Evolutionary conservation across 2,113 vertebrate species (phyloP), one percentile per base, ranked within the genome.

Genomic region (Bungarus multicinctus): DNA sequence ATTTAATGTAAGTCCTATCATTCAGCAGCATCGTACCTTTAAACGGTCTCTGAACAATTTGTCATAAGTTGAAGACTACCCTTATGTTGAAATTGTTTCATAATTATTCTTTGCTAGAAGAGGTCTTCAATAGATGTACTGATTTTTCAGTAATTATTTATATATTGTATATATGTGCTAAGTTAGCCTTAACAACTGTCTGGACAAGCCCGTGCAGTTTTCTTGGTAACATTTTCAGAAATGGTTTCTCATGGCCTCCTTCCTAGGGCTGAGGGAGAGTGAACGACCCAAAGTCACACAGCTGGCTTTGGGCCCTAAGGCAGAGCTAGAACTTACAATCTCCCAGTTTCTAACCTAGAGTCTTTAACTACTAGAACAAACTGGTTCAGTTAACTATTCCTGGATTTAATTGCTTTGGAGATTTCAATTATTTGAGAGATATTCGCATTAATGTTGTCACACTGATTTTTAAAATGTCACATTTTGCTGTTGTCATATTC

Each of bases 41-140:
- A 64, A 64, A n/a, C 0, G 0, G 12, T 64, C 4, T 12, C 60
- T 64, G 60, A 64, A n/a, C 27, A 64, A 64, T 5, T 64, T 12
- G 60, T 64, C 60, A 64, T 64, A 27, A 60, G 58, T 60, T 60
- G 25, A 27, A 10, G 58, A 27, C 25, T 60, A 27, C 58, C 58
- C 25, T 20, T 11, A 89, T 94, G 9, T 7, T 92, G 89, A 2
- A 94, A 81, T 53, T 85, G 88, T 4, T 2, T 5, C 47, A 20
- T 90, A 93, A 47, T 11, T 93, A 0, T 89, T 90, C 45, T 94
- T 94, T 88, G 9, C 89, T 88, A 89, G 64, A 92, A 93, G 50
- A 52, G 85, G 3, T 50, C 2, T 58, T 94, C 10, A 25, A 39
- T 85, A 50, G 22, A 81, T 81, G n/a, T 81, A 34, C 16, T 81